phyloP scores from a whole-genome alignment of 2,797 vertebrate species.

The Malacoraja senta region DNA sequence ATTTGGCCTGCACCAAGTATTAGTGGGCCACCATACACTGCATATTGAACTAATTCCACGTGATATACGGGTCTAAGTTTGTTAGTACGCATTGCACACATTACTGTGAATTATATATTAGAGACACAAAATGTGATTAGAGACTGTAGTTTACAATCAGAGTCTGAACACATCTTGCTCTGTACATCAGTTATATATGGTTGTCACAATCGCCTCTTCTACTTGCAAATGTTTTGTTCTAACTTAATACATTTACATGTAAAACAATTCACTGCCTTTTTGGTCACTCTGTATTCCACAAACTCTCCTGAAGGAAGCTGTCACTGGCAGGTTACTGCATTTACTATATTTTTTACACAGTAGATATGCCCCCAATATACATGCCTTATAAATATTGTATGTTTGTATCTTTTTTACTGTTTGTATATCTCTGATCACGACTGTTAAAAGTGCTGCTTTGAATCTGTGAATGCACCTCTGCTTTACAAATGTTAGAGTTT shows the following conservation, averaged over 20 bases:
- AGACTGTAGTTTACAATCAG: neutral
- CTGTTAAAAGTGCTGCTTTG: conserved; percentile 36
- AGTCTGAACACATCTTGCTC: neutral
- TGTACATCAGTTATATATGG: neutral
- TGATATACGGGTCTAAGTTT: neutral
- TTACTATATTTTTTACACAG: conserved; percentile 1
- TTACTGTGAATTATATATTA: neutral
- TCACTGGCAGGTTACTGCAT: conserved; percentile 7
- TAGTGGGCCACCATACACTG: neutral
- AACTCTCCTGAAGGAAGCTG: conserved; percentile 9
- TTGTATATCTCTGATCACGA: conserved; percentile 25
- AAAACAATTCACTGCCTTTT: neutral
- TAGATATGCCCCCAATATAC: neutral
- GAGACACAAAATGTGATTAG: conserved; percentile 5
- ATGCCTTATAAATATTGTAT: conserved; percentile 33
- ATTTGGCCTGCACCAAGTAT: neutral
- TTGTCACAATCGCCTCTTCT: neutral
- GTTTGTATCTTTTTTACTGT: conserved; percentile 36
- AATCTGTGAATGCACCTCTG: conserved; percentile 35
- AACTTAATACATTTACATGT: neutral
- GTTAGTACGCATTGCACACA: neutral
- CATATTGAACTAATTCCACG: neutral
- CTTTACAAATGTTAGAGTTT: conserved; percentile 34
- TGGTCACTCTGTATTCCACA: neutral
- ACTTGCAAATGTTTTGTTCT: neutral